Evolutionary conservation across 1,140 invertebrate genomes (phyloP).

Genomic region (Drosophila ambigua): DNA sequence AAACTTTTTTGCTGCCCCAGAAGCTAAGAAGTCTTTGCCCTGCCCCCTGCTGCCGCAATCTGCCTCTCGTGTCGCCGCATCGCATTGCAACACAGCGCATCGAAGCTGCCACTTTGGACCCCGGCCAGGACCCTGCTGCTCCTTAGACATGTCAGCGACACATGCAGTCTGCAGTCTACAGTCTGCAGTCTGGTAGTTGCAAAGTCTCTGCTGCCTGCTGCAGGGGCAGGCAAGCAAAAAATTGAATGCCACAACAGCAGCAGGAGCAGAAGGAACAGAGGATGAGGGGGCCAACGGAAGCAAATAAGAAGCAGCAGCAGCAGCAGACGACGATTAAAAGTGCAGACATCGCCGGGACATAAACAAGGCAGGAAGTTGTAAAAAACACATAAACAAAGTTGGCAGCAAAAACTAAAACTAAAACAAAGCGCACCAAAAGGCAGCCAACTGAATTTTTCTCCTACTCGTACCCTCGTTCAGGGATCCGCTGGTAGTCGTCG

Average conservation of each 20-base stretch:
- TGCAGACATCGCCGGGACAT: slow-evolving; percentile 61
- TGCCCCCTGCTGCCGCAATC: background rate
- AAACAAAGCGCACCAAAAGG: slow-evolving; percentile 45
- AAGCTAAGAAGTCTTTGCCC: too few relatives aligned
- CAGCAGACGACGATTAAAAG: slow-evolving; percentile 59
- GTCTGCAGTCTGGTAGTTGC: too few relatives aligned
- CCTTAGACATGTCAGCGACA: slow-evolving; percentile 67
- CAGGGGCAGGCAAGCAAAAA: slow-evolving; percentile 32
- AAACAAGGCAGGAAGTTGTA: slow-evolving; percentile 64
- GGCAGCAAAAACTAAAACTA: slow-evolving; percentile 43
- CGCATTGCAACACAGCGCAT: slow-evolving; percentile 23
- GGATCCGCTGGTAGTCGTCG: too few relatives aligned
- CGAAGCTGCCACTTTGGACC: slow-evolving; percentile 48
- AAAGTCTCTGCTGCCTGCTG: slow-evolving; percentile 1
- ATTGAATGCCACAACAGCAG: slow-evolving; percentile 45
- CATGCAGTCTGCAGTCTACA: slow-evolving; percentile 49
- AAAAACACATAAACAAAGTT: slow-evolving; percentile 59
- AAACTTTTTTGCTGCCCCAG: slow-evolving; percentile 32
- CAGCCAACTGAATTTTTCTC: slow-evolving; percentile 41
- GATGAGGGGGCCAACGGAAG: slow-evolving; percentile 45
- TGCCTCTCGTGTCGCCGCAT: slow-evolving; percentile 1
- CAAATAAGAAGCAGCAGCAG: slow-evolving; percentile 51
- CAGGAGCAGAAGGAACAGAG: slow-evolving; percentile 19
- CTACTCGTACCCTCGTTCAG: slow-evolving; percentile 4
- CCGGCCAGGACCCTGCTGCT: slow-evolving; percentile 49